Evolutionary conservation across 1,140 invertebrate genomes (phyloP).

Genomic region (Thereuonema tuberculata): DNA sequence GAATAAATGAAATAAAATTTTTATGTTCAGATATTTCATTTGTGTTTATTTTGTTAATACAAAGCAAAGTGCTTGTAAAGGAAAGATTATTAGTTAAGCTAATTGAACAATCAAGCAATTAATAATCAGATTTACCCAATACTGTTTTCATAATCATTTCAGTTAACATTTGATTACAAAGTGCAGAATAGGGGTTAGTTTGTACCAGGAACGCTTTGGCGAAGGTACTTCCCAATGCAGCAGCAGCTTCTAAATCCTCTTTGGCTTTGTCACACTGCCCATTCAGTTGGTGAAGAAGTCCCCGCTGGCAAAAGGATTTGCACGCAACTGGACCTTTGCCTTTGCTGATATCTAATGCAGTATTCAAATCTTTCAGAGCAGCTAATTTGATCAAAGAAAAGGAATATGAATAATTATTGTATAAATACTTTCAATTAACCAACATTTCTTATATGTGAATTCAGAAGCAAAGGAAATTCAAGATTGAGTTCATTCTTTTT

Average conservation of each 20-base stretch:
- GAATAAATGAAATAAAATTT: too few relatives aligned
- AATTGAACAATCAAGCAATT: too few relatives aligned
- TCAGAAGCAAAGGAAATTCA: neutral
- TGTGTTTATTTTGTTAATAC: too few relatives aligned
- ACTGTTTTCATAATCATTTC: constrained; percentile 45
- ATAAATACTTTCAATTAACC: neutral
- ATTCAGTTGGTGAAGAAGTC: constrained; percentile 47
- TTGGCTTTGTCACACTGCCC: constrained; percentile 46
- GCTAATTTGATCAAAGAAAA: constrained; percentile 33
- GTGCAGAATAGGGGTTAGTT: constrained; percentile 67
- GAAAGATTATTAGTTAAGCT: too few relatives aligned
- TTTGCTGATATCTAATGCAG: constrained; percentile 50
- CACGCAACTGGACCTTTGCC: constrained; percentile 46
- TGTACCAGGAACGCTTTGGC: constrained; percentile 64
- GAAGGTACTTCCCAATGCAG: constrained; percentile 58
- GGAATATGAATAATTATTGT: constrained; percentile 2
- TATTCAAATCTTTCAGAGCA: constrained; percentile 56
- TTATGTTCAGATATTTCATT: too few relatives aligned
- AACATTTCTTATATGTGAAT: neutral
- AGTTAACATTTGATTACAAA: constrained; percentile 83
- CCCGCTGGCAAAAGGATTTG: constrained; percentile 67
- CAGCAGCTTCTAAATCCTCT: constrained; percentile 55
- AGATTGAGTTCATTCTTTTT: too few relatives aligned
- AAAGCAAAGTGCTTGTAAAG: too few relatives aligned
- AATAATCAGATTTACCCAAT: constrained; percentile 16